Evolutionary conservation across 2,888 invertebrate species (phyloP), one percentile per base, ranked within the genome.

Genomic region (Glyphotaelius pellucidus): DNA sequence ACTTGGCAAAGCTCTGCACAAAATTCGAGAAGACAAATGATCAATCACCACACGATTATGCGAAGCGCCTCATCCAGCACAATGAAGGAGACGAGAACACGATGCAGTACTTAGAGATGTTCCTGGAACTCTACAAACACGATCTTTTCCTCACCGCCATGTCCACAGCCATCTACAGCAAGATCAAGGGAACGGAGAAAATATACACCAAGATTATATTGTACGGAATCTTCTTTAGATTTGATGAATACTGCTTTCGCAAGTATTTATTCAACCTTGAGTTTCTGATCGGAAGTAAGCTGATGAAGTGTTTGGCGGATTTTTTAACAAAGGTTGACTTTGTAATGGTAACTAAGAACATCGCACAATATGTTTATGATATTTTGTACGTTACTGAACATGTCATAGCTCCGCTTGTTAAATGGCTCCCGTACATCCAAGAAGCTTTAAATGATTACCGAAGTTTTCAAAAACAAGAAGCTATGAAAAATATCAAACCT

Each of bases 291-390:
- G 95, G 95, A 94, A 96, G 95, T 92, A 88, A 94, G n/a, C 93
- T 96, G 83, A 93, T 96, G 19, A 93, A 94, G 87, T 94, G 94
- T 4, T 95, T 96, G 80, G 94, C 96, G 31, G 94, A 94, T 87
- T 96, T 95, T 94, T 94, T 97, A 88, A 94, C 95, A 67, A 95
- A 95, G 90, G 95, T 96, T 93, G 95, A 96, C 94, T 95, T 95
- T 90, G 94, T 96, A 87, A 94, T 95, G 80, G 95, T 94, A 80
- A 95, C 96, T 93, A 95, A 96, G 25, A 95, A 96, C 94, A 94
- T 95, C 92, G 96, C 96, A 52, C 95, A 96, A 93, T 93, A 94
- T 83, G 94, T 95, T 93, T 97, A 96, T 93, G 97, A 96, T 92
- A 95, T 95, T 83, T 95, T 94, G 52, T 97, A 95, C 93, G 95